phyloP scores from a whole-genome alignment of 2,888 invertebrate genomes.

The Tetanocera ferruginea region DNA sequence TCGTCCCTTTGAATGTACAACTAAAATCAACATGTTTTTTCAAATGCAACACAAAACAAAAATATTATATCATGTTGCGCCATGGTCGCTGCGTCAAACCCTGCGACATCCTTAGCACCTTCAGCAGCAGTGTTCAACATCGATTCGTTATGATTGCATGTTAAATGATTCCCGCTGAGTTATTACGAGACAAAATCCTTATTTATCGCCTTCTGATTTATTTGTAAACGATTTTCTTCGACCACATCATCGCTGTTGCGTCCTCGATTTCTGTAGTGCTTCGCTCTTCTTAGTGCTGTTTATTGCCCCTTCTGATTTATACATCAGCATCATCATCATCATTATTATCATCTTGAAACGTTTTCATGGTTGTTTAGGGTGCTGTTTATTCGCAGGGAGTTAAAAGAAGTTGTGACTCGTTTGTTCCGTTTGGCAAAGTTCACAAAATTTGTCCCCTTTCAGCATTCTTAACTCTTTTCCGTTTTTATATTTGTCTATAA shows the following conservation, averaged over 20 bases:
- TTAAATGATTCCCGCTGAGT: slow-evolving; percentile 70
- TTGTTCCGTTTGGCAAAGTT: no score
- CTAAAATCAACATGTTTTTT: not conserved
- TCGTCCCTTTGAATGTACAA: not conserved
- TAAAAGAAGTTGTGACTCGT: no score
- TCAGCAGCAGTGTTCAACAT: slow-evolving; percentile 62
- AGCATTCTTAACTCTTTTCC: no score
- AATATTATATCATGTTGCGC: slow-evolving; percentile 39
- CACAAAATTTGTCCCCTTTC: no score
- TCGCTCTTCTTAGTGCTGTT: slow-evolving; percentile 47
- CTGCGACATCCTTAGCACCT: slow-evolving; percentile 19
- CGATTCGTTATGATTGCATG: slow-evolving; percentile 69
- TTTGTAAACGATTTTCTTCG: slow-evolving; percentile 64
- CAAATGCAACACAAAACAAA: not conserved
- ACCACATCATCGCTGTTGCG: not conserved
- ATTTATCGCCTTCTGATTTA: slow-evolving; percentile 70
- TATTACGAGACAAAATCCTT: slow-evolving; percentile 70
- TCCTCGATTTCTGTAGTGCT: slow-evolving; percentile 31
- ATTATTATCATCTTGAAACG: not conserved
- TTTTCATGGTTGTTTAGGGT: slow-evolving; percentile 17
- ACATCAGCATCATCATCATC: not conserved
- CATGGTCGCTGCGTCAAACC: not conserved
- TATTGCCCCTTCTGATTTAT: not conserved
- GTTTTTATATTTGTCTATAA: no score
- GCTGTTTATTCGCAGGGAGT: not conserved